Conservation (phyloP, 2,888 invertebrate species). For the Caenorhabditis angaria region DNA sequence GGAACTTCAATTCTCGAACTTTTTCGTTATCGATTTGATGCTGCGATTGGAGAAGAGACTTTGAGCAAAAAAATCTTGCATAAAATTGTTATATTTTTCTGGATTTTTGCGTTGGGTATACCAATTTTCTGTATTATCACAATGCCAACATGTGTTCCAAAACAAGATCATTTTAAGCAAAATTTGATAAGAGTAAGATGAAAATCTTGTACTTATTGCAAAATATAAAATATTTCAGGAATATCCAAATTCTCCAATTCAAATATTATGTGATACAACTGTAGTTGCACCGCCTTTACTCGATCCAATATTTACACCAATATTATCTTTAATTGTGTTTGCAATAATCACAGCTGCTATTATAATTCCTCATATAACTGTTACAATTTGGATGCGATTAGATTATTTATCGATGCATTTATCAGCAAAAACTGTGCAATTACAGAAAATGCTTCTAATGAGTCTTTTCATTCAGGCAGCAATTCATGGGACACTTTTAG, state of each 20-base stretch:
- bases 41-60: conserved; percentile 22
- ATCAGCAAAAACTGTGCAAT: conserved; percentile 22
- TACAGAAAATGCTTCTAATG: conserved; percentile 30
- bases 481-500: conserved; percentile 35
- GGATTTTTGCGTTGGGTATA: conserved; percentile 27
- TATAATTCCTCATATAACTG: conserved; percentile 25
- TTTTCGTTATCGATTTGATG: conserved; percentile 34
- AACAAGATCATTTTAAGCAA: conserved; percentile 28
- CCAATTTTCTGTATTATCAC: conserved; percentile 29
- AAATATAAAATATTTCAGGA: conserved; percentile 13
- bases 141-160: conserved; percentile 21
- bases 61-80: conserved; percentile 28
- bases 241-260: conserved; percentile 17
- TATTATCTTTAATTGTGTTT: conserved; percentile 19
- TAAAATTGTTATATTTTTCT: conserved; percentile 30
- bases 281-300: conserved; percentile 32
- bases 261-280: conserved; percentile 31
- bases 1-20: conserved; percentile 28
- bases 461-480: conserved; percentile 32
- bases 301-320: conserved; percentile 30
- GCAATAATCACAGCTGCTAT: conserved; percentile 20
- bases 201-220: too few species aligned
- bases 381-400: conserved; percentile 24
- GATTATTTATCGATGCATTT: conserved; percentile 27
- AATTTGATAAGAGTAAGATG: conserved; percentile 7